Conservation (phyloP, 2,113 vertebrate species). For the Australoheros scitulus region DNA sequence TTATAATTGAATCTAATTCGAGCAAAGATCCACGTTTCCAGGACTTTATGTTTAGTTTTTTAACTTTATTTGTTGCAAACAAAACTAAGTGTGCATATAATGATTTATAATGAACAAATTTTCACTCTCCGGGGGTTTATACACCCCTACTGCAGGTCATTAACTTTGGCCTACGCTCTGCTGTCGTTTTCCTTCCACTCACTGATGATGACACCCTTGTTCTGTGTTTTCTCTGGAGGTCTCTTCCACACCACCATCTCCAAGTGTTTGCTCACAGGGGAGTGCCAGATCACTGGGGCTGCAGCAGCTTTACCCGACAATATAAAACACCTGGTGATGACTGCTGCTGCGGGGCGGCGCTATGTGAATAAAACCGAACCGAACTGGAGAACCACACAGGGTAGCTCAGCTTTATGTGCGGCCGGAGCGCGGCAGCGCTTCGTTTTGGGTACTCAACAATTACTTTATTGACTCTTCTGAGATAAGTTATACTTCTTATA, state of each 20-base stretch:
- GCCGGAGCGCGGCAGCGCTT: neutral
- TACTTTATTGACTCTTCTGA: neutral
- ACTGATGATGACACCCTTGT: neutral
- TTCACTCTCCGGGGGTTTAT: neutral
- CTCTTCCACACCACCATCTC: neutral
- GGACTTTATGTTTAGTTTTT: neutral
- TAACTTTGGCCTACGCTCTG: neutral
- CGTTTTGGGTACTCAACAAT: neutral
- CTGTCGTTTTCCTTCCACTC: neutral
- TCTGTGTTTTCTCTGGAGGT: neutral
- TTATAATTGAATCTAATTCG: neutral
- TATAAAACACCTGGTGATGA: neutral
- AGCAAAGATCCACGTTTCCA: too few species aligned
- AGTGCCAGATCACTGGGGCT: neutral
- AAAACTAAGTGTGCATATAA: neutral
- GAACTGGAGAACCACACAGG: neutral
- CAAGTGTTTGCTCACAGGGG: neutral
- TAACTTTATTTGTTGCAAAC: neutral
- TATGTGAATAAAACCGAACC: neutral
- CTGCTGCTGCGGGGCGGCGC: neutral
- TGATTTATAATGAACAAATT: neutral
- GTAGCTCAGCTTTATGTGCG: neutral
- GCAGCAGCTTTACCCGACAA: neutral
- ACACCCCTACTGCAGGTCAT: neutral
- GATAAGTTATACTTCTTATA: neutral